Base-by-base conservation (phyloP, 2,797 vertebrate genomes). In the Pantherophis vulpinus region DNA sequence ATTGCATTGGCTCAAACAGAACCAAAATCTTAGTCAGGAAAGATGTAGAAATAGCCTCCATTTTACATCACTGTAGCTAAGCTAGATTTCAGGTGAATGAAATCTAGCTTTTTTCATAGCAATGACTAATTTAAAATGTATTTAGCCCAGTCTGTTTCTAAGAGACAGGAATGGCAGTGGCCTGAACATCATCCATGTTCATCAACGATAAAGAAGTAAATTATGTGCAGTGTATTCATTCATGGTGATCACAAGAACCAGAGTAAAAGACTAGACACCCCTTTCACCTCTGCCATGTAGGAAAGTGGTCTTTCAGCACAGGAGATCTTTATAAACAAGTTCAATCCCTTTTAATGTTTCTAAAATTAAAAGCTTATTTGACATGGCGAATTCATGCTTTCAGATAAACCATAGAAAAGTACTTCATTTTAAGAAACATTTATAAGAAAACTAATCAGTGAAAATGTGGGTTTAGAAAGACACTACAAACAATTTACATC, bases 401-500 rank as follows among this genome's bases (percentile, higher is more conserved):
- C 87, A 89, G 94, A 97, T 97, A 97, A 88, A 94, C 93, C 92
- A 96, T 97, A 97, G 95, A 97, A 97, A 96, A 96, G 90, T 93
- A 87, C 55, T 90, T 92, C 91, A 87, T 87, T 95, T 91, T 96
- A 96, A 96, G 95, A 95, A 96, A 94, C 95, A 86, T 90, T 93
- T 94, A 94, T 97, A 97, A 97, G 96, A 97, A 98, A 97, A 97
- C 93, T 96, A 97, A 93, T 95, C 96, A 58, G 96, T 97, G 97
- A 97, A 97, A 97, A 97, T 90, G 95, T 94, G 97, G 95, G 95
- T 94, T 95, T 94, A 96, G 95, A 97, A 97, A 97, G 96, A 97
- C 79, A 96, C 96, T 95, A 95, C 0, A 51, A 95, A 96, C 94
- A 95, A 93, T 95, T 97, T 97, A 95, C 92, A 92, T 94, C 94